Conservation (phyloP, 2,797 vertebrate genomes). For the Naso thynnoides region DNA sequence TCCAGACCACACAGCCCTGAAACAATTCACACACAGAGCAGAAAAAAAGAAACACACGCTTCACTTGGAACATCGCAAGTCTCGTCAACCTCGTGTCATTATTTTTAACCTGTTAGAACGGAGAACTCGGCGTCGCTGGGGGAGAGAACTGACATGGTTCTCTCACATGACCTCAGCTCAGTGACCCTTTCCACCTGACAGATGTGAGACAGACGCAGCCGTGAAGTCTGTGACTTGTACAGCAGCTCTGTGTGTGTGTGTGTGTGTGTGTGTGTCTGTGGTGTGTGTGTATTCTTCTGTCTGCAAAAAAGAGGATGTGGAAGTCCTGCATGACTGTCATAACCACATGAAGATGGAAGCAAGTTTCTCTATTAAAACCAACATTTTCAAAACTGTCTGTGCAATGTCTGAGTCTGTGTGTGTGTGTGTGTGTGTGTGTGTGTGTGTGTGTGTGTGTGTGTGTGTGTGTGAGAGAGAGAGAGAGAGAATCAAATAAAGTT, state of each 20-base stretch:
- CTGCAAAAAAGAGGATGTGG: slow-evolving; percentile 1
- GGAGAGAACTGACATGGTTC: no score
- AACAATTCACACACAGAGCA: no score
- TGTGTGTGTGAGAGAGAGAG: neutral
- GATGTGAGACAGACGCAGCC: no score
- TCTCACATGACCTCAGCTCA: no score
- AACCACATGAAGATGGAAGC: slow-evolving; percentile 25
- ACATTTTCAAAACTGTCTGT: accelerated
- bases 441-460: neutral
- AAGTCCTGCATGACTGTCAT: neutral
- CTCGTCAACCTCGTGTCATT: no score
- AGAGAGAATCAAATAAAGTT: no score
- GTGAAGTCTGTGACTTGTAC: neutral
- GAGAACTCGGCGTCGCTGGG: no score
- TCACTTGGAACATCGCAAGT: no score
- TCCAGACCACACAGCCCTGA: no score
- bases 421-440: neutral
- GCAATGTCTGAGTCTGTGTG: neutral
- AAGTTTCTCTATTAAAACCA: slow-evolving; percentile 23
- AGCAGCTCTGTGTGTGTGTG: slow-evolving; percentile 10
- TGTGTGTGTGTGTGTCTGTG: neutral
- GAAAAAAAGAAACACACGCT: no score
- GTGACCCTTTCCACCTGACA: no score
- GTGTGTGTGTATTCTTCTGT: neutral
- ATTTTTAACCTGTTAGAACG: no score